These are phyloP conservation scores for Porites rus DNA, from an alignment of 92 coral and sea anemone species.

Conservation along the genomic window DNA sequence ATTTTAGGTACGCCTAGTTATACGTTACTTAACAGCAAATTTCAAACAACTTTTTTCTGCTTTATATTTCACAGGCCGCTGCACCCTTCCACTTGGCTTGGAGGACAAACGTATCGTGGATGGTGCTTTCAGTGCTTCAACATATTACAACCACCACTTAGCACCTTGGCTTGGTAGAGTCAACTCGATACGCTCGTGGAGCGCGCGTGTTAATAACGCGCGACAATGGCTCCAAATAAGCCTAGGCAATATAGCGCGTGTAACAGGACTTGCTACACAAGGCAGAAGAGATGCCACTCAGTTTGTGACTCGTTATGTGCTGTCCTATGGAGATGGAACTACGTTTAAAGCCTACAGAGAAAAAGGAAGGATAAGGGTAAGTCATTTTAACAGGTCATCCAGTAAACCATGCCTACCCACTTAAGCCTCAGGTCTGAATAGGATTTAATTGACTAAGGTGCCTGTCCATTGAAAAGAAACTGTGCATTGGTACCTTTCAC, in stretches of 20 bases:
- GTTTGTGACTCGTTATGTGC: constrained; percentile 84
- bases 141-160: constrained; percentile 72
- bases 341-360: constrained; percentile 76
- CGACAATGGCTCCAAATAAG: constrained; percentile 86
- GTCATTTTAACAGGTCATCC: neutral
- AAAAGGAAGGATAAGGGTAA: constrained; percentile 77
- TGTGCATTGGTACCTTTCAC: too few species aligned
- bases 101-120: constrained; percentile 80
- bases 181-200: constrained; percentile 82
- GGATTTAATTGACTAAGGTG: too few species aligned
- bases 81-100: constrained; percentile 83
- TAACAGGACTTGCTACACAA: constrained; percentile 87
- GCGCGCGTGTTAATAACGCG: constrained; percentile 70
- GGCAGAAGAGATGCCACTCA: constrained; percentile 88
- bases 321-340: constrained; percentile 74
- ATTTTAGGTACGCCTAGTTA: too few species aligned
- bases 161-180: constrained; percentile 77
- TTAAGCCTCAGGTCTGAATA: too few species aligned
- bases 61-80: constrained; percentile 30
- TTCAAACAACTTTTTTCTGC: neutral
- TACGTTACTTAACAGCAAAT: neutral
- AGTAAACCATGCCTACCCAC: too few species aligned
- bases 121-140: constrained; percentile 85
- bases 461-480: too few species aligned
- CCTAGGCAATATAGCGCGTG: constrained; percentile 62